phyloP scores from a whole-genome alignment of 53 echinoderm and acorn worm genomes.

The Apostichopus leukothele region DNA sequence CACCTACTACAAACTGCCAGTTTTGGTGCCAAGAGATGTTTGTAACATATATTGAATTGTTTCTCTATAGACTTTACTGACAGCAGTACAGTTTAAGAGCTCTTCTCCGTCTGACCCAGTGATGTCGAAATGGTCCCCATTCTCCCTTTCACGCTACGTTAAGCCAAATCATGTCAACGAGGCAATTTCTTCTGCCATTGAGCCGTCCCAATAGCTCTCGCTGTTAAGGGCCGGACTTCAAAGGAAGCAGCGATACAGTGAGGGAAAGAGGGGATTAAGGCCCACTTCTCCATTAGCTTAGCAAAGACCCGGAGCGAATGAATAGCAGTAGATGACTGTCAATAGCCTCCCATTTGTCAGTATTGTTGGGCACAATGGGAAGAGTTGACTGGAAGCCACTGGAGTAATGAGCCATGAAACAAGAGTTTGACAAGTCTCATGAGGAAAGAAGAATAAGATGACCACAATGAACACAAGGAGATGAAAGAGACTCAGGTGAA shows the following conservation, averaged over 20 bases:
- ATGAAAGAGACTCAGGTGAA: constrained; percentile 24
- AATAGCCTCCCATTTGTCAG: constrained; percentile 39
- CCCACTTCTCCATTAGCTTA: constrained; percentile 28
- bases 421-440: constrained; percentile 34
- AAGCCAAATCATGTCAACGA: constrained; percentile 9
- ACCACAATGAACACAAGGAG: neutral
- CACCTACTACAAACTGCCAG: too few species aligned
- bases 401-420: constrained; percentile 38
- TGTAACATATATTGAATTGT: too few species aligned
- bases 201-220: neutral
- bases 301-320: constrained; percentile 26
- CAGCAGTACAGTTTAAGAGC: too few species aligned
- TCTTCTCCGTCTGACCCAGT: too few species aligned
- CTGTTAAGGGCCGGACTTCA: neutral
- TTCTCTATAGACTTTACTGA: too few species aligned
- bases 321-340: constrained; percentile 6
- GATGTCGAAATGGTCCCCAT: neutral
- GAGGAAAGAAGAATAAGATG: constrained; percentile 4
- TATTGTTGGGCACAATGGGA: constrained; percentile 32
- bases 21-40: too few species aligned
- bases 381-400: constrained; percentile 39
- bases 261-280: neutral
- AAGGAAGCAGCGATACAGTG: constrained; percentile 18
- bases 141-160: neutral
- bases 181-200: neutral